phyloP scores from a whole-genome alignment of 2,888 invertebrate genomes.

The Lepidochitona cinerea region DNA sequence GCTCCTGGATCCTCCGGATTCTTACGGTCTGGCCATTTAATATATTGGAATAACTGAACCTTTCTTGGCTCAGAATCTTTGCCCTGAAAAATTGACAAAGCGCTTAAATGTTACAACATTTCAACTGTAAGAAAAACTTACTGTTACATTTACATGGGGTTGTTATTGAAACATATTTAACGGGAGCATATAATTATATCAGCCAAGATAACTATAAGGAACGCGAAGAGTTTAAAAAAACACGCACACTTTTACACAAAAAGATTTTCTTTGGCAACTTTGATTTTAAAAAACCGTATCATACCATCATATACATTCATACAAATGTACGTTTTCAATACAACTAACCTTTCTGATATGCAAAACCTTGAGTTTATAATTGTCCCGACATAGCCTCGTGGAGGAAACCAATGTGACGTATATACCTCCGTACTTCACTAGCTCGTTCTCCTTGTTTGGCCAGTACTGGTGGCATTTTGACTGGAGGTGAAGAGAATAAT shows the following conservation, averaged over 20 bases:
- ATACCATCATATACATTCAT: too few species aligned
- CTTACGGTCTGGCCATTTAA: not conserved
- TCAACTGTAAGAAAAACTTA: not conserved
- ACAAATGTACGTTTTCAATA: too few species aligned
- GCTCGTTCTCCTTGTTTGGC: not conserved
- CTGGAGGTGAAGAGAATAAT: not conserved
- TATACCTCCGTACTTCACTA: conserved; percentile 1
- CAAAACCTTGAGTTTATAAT: not conserved
- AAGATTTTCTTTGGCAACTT: too few species aligned
- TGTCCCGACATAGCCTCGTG: not conserved
- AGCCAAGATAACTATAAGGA: too few species aligned
- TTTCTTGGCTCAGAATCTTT: not conserved
- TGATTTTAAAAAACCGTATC: too few species aligned
- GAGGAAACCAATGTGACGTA: not conserved
- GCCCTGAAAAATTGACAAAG: not conserved
- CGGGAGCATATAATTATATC: too few species aligned
- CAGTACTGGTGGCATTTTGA: not conserved
- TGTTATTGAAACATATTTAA: too few species aligned
- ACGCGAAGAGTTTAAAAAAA: too few species aligned
- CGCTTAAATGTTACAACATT: not conserved
- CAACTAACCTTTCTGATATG: not conserved
- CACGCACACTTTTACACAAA: too few species aligned
- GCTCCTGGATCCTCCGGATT: conserved; percentile 1
- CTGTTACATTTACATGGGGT: not conserved
- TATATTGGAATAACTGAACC: not conserved